A percentile compares a stretch with the other conserved stretches of the same genome.
These are phyloP conservation scores for Junco hyemalis DNA, from an alignment of 2,113 vertebrate genomes.

Conservation along the genomic window DNA sequence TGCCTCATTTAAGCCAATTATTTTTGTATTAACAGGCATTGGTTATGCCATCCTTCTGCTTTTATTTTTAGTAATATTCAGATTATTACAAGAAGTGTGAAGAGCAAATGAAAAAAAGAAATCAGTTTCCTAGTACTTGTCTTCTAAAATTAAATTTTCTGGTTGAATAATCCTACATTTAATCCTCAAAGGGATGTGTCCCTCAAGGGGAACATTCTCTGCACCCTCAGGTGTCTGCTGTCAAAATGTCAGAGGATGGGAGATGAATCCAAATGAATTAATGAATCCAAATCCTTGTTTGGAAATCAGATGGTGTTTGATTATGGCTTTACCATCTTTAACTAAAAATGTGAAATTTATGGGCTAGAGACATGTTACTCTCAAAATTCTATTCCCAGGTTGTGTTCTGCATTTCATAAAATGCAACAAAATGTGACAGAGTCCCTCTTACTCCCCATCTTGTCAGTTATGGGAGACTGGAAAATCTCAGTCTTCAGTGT, in stretches of 20 bases:
- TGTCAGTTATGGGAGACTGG: not conserved
- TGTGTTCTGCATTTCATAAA: not conserved
- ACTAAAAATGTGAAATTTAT: not conserved
- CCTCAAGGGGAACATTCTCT: not conserved
- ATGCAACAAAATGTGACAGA: not conserved
- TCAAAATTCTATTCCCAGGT: not conserved
- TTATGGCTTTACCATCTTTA: not conserved
- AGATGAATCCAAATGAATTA: not conserved
- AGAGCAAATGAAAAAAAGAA: constrained; percentile 53
- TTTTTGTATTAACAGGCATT: constrained; percentile 60
- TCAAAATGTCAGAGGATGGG: not conserved
- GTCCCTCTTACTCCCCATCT: not conserved
- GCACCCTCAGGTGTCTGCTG: not conserved
- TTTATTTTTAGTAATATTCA: constrained; percentile 68
- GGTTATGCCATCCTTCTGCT: constrained; percentile 60
- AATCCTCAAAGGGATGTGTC: constrained; percentile 5
- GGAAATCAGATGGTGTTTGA: not conserved
- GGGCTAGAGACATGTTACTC: not conserved
- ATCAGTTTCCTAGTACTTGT: constrained; percentile 22
- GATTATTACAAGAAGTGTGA: constrained; percentile 66
- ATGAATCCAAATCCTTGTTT: not conserved
- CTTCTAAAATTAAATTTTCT: constrained; percentile 58
- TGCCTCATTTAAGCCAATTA: constrained; percentile 63
- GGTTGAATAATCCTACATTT: constrained; percentile 39
- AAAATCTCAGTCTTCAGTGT: not conserved